Base-by-base conservation (phyloP, 2,888 invertebrate genomes). In the Cheilosia vernalis region DNA sequence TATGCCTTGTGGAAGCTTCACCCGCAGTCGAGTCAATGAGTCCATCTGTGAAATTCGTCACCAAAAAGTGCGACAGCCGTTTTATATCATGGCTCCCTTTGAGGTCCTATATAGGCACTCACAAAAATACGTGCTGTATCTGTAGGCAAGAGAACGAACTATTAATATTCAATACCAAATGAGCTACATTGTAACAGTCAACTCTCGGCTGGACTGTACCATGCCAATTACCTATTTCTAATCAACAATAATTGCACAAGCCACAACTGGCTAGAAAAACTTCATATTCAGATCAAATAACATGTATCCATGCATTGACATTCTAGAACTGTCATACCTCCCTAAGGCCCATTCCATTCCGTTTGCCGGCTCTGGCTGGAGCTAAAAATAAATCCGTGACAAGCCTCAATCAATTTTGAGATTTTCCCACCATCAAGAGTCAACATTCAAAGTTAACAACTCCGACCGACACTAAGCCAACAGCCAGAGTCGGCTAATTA, bases 371-470 rank as follows among this genome's bases (percentile, higher is more conserved):
- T 37, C 13, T 13, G 10, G 13, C 13, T 6, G 37, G 37, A 37
- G 64, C 47, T 79, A 40, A 74, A 74, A 72, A 74, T 69, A 77
- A 72, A 66, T 77, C 67, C 81, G 76, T 81, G 85, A 85, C 85
- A 81, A 77, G 58, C 49, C 55, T 60, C 72, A 81, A 81, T 85
- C 81, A 85, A 76, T 77, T 85, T 69, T 40, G 24, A 24, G 49
- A 67, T 67, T 72, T 85, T 85, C 85, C 85, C 85, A 85, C 85
- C 77, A 72, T 85, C 72, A 85, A 85, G 81, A 81, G 67, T 85
- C 72, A 85, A 44, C 53, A 69, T 73, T 67, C 73, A 84, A 74
- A 73, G 33, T 44, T 63, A 51, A 51, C 42, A 70, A 24, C 73
- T 30, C 7, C 33, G 13, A 17, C 56, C 24, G 66, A 24, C 37